Evolutionary conservation across 2,888 invertebrate species (phyloP).

Genomic region (Thecophora atra): DNA sequence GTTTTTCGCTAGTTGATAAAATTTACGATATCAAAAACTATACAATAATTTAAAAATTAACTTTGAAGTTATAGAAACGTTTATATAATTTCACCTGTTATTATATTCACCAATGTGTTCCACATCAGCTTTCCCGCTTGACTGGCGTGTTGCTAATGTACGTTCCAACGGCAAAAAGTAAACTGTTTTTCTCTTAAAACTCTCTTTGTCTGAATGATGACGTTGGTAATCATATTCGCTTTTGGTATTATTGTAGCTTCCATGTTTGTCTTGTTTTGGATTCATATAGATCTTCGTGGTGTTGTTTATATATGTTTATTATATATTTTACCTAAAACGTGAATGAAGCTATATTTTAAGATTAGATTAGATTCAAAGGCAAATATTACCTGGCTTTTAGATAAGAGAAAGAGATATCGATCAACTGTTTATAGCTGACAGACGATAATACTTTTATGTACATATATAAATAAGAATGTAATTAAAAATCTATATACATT

Average conservation of each 20-base stretch:
- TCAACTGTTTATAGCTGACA: slow-evolving; percentile 2
- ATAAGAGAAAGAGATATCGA: neutral
- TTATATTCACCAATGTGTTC: neutral
- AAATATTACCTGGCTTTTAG: neutral
- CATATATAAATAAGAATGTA: neutral
- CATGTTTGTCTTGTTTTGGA: neutral
- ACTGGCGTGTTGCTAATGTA: slow-evolving; percentile 37
- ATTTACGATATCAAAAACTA: too few species aligned
- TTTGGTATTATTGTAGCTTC: neutral
- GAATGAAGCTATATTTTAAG: neutral
- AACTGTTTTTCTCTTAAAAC: slow-evolving; percentile 44
- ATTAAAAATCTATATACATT: neutral
- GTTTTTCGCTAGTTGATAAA: too few species aligned
- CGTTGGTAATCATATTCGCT: slow-evolving; percentile 4
- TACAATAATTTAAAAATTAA: too few species aligned
- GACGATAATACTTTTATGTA: neutral
- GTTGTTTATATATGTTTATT: neutral
- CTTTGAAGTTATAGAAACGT: too few species aligned
- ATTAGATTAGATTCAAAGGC: slow-evolving; percentile 9
- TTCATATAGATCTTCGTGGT: neutral
- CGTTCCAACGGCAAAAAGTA: slow-evolving; percentile 43
- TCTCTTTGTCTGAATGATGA: slow-evolving; percentile 13
- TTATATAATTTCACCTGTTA: slow-evolving; percentile 24
- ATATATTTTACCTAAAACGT: neutral
- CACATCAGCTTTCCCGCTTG: slow-evolving; percentile 41